Base-by-base conservation (phyloP, 2,888 invertebrate species). In the Eulithis testata region DNA sequence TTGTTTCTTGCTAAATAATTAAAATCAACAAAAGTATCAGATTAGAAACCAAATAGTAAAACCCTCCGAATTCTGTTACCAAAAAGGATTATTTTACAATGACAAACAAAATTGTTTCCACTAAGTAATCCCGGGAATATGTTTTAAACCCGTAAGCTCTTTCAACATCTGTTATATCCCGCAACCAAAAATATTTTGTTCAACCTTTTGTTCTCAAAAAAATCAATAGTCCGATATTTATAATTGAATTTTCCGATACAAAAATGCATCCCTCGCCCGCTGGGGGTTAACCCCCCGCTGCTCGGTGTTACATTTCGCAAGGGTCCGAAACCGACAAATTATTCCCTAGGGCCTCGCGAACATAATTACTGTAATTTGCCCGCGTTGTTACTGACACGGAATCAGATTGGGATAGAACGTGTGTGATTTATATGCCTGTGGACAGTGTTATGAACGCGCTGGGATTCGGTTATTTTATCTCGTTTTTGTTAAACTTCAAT, bases 321-420 rank as follows among this genome's bases (percentile, higher is more conserved):
- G 84, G 87, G 86, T 80, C 77, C 81, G 67, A 73, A 76, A 73
- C 76, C 78, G 74, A 81, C 87, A 87, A 87, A 88, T 88, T 86
- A 85, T 82, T 77, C 87, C 85, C 87, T 59, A 75, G 76, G 84
- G 90, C 80, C 77, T 79, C 71, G 75, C 81, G 78, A 79, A 83
- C 81, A 82, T 90, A 86, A 89, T 90, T 87, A 88, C 87, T 76
- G 86, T 86, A 89, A 89, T 90, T 88, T 86, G 87, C 86, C 85
- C 77, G 79, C 82, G 80, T 82, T 80, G 83, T 84, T 81, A 79
- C 84, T 79, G 78, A 72, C 76, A 60, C 66, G 65, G 73, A 75
- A 76, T 77, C 75, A 61, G 76, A 75, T 73, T 68, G 45, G 31
- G 53, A 60, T 63, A 73, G 72, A 70, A 68, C 49, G 66, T 60